These are phyloP conservation scores for Stomorhina lunata DNA, from an alignment of 2,888 invertebrate genomes.

Conservation along the genomic window DNA sequence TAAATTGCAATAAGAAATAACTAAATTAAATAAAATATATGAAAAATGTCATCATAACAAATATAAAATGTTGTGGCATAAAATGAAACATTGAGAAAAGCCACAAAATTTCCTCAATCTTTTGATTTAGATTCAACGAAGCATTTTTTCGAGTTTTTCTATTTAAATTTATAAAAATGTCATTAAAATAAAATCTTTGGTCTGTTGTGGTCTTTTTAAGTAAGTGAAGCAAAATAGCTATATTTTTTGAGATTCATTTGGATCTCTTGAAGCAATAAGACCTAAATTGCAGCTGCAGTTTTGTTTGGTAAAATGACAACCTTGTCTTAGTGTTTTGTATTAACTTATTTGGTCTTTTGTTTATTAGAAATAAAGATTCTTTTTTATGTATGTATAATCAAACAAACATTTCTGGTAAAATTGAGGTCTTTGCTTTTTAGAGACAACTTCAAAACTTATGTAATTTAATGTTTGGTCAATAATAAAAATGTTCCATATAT, in stretches of 20 bases:
- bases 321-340: background rate
- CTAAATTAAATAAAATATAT: no score
- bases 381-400: background rate
- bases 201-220: slow-evolving; percentile 17
- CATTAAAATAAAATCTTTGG: background rate
- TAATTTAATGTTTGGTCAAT: slow-evolving; percentile 41
- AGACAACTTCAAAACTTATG: slow-evolving; percentile 27
- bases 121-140: background rate
- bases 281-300: slow-evolving; percentile 38
- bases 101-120: no score
- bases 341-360: background rate
- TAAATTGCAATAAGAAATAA: no score
- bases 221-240: slow-evolving; percentile 39
- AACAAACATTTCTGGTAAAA: no score
- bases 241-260: no score
- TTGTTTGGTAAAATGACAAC: background rate
- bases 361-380: background rate
- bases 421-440: background rate
- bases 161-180: background rate
- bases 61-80: no score
- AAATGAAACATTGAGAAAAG: no score
- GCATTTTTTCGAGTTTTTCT: background rate
- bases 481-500: slow-evolving; percentile 37
- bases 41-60: no score
- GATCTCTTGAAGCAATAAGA: background rate